Evolutionary conservation across 2,888 invertebrate genomes (phyloP).

Genomic region (Merodon equestris): DNA sequence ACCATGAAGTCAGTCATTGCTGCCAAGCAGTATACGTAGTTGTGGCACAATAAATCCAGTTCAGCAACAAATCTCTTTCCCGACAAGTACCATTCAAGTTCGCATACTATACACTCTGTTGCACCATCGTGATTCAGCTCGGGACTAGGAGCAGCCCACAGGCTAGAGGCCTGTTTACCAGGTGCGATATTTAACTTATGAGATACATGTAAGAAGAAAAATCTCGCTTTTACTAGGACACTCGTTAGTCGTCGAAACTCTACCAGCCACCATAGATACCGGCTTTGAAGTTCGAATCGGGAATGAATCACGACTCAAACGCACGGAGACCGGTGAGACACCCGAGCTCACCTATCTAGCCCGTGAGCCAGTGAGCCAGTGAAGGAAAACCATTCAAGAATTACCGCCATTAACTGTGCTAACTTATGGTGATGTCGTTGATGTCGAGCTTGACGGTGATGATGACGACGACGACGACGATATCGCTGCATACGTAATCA

Average conservation of each 20-base stretch:
- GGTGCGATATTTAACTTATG: constrained; percentile 55
- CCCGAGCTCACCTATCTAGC: constrained; percentile 16
- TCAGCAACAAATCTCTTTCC: constrained; percentile 60
- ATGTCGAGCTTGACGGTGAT: too few relatives aligned
- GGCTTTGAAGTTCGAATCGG: constrained; percentile 13
- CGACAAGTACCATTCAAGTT: constrained; percentile 67
- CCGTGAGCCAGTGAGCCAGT: too few relatives aligned
- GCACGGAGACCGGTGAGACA: constrained; percentile 3
- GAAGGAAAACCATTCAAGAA: constrained; percentile 29
- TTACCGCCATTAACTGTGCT: constrained; percentile 10
- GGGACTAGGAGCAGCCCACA: constrained; percentile 27
- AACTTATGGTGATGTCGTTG: constrained; percentile 27
- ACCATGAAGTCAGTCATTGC: too few relatives aligned
- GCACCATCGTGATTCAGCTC: constrained; percentile 33
- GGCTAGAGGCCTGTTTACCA: constrained; percentile 56
- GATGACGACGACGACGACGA: constrained; percentile 41
- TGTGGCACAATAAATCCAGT: constrained; percentile 62
- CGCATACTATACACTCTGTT: constrained; percentile 31
- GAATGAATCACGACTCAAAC: constrained; percentile 6
- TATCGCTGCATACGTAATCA: constrained; percentile 47
- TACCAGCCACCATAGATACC: not conserved
- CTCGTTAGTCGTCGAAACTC: constrained; percentile 30
- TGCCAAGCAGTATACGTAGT: not conserved
- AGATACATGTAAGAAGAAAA: constrained; percentile 15
- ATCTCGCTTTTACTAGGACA: constrained; percentile 35